Percentiles rank a stretch among this genome's conserved stretches.
Evolutionary conservation across 2,113 vertebrate species (phyloP).

Genomic region (Anhinga anhinga): DNA sequence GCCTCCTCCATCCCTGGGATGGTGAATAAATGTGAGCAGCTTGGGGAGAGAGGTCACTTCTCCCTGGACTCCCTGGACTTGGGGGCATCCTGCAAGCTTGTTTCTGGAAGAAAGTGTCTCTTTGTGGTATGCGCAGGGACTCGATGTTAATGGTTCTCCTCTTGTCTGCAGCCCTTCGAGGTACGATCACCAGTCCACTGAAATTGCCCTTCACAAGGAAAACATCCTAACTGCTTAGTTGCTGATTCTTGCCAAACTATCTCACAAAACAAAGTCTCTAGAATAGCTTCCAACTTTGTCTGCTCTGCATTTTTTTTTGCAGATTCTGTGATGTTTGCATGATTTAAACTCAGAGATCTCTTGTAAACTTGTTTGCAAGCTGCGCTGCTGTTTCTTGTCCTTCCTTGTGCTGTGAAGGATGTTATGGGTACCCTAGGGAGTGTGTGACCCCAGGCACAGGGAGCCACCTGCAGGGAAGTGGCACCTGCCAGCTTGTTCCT

Average conservation of each 20-base stretch:
- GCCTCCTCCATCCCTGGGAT: not conserved
- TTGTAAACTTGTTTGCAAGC: not conserved
- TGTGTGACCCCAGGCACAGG: accelerated
- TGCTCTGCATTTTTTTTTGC: not conserved
- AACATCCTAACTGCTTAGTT: not conserved
- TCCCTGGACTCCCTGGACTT: accelerated
- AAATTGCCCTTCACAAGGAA: not conserved
- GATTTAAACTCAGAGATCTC: not conserved
- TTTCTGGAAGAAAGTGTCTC: not conserved
- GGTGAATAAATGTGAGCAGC: not conserved
- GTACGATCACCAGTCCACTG: not conserved
- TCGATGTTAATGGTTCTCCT: accelerated
- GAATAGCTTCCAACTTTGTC: not conserved
- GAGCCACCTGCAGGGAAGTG: not conserved
- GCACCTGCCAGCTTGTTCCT: not conserved
- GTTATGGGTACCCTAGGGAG: not conserved
- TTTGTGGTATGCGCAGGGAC: not conserved
- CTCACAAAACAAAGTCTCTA: not conserved
- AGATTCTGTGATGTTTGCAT: not conserved
- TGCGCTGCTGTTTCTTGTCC: not conserved
- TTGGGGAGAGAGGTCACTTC: not conserved
- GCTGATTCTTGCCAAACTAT: not conserved
- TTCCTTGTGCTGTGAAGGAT: not conserved
- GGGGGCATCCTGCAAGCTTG: not conserved
- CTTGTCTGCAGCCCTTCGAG: not conserved